These are phyloP conservation scores for Hemichromis elongatus DNA, from an alignment of 2,113 vertebrate genomes.

Conservation along the genomic window DNA sequence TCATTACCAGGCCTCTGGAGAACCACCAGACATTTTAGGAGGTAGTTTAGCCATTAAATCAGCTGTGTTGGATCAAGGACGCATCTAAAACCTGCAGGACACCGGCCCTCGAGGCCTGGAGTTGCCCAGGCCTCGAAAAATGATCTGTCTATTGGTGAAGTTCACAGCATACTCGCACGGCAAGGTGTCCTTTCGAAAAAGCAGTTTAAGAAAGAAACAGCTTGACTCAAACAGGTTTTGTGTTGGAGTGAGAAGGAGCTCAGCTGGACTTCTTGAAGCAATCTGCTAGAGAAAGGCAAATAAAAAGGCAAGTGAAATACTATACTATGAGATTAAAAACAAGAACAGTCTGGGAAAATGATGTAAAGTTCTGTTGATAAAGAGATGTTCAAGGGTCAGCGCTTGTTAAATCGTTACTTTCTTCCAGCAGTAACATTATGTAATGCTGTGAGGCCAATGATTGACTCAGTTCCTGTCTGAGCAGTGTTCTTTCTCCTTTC, in stretches of 20 bases:
- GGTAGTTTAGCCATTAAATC: too few species aligned
- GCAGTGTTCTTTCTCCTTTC: background rate
- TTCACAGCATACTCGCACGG: background rate
- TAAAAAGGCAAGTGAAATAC: background rate
- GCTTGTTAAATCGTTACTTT: accelerated
- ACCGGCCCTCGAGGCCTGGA: too few species aligned
- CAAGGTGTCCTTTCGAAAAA: background rate
- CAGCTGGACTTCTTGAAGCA: background rate
- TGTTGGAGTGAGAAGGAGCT: background rate
- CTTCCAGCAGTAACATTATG: background rate
- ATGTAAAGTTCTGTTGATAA: background rate
- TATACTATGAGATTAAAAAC: background rate
- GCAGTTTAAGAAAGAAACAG: background rate
- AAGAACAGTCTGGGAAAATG: background rate
- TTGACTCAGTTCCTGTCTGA: background rate
- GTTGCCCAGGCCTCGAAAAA: too few species aligned
- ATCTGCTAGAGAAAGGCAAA: background rate
- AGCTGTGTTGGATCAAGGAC: too few species aligned
- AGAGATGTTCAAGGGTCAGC: background rate
- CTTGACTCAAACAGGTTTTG: background rate
- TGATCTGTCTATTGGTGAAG: background rate
- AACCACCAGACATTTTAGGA: too few species aligned
- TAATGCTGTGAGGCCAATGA: background rate
- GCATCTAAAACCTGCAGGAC: too few species aligned
- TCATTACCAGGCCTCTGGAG: too few species aligned